Evolutionary conservation across 2,797 vertebrate genomes (phyloP).

Genomic region (Epinephelus coioides): DNA sequence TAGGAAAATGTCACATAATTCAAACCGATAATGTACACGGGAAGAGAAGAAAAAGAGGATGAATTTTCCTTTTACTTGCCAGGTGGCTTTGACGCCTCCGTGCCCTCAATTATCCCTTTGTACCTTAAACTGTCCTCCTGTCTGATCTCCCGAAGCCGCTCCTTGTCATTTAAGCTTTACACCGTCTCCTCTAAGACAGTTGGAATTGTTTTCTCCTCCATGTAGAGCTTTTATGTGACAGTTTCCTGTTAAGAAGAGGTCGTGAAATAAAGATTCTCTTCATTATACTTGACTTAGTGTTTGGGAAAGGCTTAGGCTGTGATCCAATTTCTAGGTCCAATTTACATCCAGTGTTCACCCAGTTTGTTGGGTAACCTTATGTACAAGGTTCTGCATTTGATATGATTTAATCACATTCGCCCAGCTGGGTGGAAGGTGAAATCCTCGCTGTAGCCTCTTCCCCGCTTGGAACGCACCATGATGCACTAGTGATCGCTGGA

Average conservation of each 20-base stretch:
- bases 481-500: constrained; percentile 52
- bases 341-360: constrained; percentile 30
- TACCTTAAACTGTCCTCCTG: constrained; percentile 43
- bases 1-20: constrained; percentile 34
- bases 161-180: constrained; percentile 62
- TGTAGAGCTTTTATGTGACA: constrained; percentile 34
- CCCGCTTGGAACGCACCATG: constrained; percentile 25
- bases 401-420: constrained; percentile 47
- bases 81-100: constrained; percentile 41
- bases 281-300: constrained; percentile 25
- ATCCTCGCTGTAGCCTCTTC: constrained; percentile 25
- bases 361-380: constrained; percentile 43
- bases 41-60: constrained; percentile 1
- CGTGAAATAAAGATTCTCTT: constrained; percentile 32
- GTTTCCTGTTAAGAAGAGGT: constrained; percentile 36
- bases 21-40: constrained; percentile 7
- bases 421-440: constrained; percentile 33
- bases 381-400: constrained; percentile 17
- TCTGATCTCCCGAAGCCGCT: constrained; percentile 44
- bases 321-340: constrained; percentile 33
- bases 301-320: constrained; percentile 27
- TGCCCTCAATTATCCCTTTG: constrained; percentile 72
- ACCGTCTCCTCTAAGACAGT: constrained; percentile 26
- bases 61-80: constrained; percentile 18
- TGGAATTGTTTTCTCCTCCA: constrained; percentile 36